phyloP scores from a whole-genome alignment of 2,797 vertebrate genomes.

The Danio tinwini region DNA sequence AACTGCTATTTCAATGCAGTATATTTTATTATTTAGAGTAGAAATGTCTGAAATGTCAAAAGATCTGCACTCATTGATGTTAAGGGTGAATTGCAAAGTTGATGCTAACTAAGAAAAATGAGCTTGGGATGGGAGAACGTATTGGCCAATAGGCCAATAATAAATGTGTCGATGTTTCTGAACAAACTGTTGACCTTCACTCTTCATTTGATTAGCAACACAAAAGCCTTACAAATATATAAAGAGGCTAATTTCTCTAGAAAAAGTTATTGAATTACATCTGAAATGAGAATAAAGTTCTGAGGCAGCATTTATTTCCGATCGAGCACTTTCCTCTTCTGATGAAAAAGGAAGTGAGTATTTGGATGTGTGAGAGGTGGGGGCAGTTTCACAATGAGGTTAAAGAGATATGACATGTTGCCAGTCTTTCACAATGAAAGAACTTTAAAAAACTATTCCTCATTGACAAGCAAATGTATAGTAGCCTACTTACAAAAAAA shows the following conservation, averaged over 20 bases:
- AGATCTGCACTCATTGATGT: no score
- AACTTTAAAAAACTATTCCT: conserved; percentile 33
- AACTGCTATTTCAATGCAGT: neutral
- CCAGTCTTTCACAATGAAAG: conserved; percentile 41
- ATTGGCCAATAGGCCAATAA: neutral
- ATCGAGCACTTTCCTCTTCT: conserved; percentile 44
- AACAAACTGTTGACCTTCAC: neutral
- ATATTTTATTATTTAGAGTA: neutral
- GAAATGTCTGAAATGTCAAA: no score
- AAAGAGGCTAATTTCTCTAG: neutral
- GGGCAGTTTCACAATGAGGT: conserved; percentile 44
- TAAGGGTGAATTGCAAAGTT: neutral
- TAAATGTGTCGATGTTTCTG: neutral
- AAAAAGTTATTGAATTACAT: neutral
- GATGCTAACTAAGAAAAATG: neutral
- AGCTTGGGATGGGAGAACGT: neutral
- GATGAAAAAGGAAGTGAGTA: conserved; percentile 55
- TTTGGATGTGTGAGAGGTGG: conserved; percentile 44
- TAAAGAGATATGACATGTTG: conserved; percentile 40
- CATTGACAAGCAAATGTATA: neutral
- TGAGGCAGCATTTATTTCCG: neutral
- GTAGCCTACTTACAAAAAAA: conserved; percentile 1
- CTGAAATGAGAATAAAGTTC: neutral
- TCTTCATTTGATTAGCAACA: neutral
- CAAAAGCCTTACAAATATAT: neutral